Conservation (phyloP, 2,888 invertebrate genomes). For the Spialia ferax region DNA sequence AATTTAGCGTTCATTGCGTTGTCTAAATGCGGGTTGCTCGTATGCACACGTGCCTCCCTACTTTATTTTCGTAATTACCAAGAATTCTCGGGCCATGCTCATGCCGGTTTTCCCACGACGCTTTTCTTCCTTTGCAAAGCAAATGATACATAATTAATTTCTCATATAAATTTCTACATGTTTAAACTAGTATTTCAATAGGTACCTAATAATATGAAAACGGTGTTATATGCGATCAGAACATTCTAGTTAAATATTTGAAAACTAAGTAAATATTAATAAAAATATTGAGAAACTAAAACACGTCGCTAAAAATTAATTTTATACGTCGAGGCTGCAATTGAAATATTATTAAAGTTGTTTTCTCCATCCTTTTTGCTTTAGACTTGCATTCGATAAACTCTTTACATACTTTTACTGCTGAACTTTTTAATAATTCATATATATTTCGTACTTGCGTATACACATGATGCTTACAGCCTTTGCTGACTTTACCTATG, state of each 20-base stretch:
- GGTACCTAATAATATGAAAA: not conserved
- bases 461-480: slow-evolving; percentile 26
- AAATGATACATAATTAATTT: not conserved
- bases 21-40: not conserved
- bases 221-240: not conserved
- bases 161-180: not conserved
- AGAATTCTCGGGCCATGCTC: not conserved
- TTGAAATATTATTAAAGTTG: slow-evolving; percentile 38
- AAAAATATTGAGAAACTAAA: not conserved
- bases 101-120: not conserved
- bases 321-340: slow-evolving; percentile 31
- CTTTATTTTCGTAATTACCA: slow-evolving; percentile 3
- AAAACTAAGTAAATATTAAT: slow-evolving; percentile 2
- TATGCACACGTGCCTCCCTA: not conserved
- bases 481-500: slow-evolving; percentile 35
- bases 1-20: not conserved
- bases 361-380: slow-evolving; percentile 31
- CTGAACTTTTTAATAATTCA: slow-evolving; percentile 33
- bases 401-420: slow-evolving; percentile 38
- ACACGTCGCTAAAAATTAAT: slow-evolving; percentile 12
- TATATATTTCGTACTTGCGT: slow-evolving; percentile 24
- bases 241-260: not conserved
- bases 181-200: not conserved
- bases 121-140: not conserved
- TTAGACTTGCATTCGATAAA: slow-evolving; percentile 38